These are phyloP conservation scores for Mesitornis unicolor DNA, from an alignment of 2,113 vertebrate species.

Conservation along the genomic window DNA sequence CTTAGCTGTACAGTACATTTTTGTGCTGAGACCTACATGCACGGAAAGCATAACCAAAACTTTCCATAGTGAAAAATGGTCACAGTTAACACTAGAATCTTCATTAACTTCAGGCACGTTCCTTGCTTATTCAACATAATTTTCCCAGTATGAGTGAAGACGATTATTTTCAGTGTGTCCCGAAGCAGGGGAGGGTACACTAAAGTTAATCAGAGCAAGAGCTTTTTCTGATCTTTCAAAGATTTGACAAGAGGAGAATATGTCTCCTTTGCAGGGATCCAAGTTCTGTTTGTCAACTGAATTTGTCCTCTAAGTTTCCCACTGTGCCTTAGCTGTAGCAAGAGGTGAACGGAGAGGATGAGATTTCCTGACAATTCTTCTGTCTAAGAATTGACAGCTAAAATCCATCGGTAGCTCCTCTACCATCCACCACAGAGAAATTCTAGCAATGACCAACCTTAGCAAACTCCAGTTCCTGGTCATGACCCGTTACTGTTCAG, in stretches of 20 bases:
- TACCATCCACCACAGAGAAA: not conserved
- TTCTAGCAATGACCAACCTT: not conserved
- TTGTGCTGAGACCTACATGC: not conserved
- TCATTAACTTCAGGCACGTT: not conserved
- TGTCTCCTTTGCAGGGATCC: not conserved
- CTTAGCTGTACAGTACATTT: not conserved
- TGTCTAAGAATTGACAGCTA: not conserved
- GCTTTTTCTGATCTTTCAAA: not conserved
- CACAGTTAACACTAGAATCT: not conserved
- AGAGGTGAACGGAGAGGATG: not conserved
- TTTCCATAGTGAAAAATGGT: not conserved
- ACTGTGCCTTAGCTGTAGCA: not conserved
- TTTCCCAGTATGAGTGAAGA: not conserved
- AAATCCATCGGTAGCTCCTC: not conserved
- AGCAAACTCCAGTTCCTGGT: not conserved
- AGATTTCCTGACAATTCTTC: not conserved
- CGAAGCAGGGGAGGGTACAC: not conserved
- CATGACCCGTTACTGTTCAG: not conserved
- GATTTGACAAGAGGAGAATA: not conserved
- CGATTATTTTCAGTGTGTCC: not conserved
- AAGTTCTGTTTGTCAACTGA: not conserved
- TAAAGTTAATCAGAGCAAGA: not conserved
- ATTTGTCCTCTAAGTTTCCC: not conserved
- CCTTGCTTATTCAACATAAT: not conserved
- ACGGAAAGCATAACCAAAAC: not conserved